A percentile compares a stretch with the other conserved stretches of the same genome.
phyloP scores from a whole-genome alignment of 2,797 vertebrate genomes.

The Selene dorsalis region DNA sequence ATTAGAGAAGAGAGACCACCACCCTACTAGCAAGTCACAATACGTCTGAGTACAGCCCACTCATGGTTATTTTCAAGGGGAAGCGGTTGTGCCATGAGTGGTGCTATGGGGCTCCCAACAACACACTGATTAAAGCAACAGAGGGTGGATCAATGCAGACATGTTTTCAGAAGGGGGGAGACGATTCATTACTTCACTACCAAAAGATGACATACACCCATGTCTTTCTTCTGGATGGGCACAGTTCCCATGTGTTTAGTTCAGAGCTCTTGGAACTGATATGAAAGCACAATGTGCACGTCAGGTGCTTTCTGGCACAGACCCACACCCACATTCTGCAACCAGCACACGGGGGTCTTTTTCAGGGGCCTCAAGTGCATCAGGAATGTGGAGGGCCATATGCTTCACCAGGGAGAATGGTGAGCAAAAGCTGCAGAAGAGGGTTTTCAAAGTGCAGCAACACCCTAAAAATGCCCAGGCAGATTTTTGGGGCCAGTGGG shows the following conservation, averaged over 20 bases:
- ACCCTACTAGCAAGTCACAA: too few species aligned
- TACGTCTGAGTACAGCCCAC: too few species aligned
- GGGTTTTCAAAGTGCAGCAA: neutral
- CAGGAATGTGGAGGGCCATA: neutral
- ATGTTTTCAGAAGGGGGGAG: neutral
- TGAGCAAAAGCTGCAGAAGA: neutral
- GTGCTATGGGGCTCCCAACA: too few species aligned
- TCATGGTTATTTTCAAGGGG: too few species aligned
- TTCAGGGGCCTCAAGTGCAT: neutral
- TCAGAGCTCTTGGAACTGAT: neutral
- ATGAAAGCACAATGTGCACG: neutral
- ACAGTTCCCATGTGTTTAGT: neutral
- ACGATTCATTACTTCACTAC: neutral
- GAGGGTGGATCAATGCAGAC: too few species aligned
- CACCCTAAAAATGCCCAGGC: too few species aligned
- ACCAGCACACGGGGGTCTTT: neutral
- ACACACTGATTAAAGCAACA: too few species aligned
- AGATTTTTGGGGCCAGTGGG: neutral
- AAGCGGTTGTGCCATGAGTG: too few species aligned
- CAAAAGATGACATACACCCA: neutral
- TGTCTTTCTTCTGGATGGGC: neutral
- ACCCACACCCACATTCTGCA: neutral
- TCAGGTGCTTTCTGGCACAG: neutral
- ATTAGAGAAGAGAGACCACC: too few species aligned
- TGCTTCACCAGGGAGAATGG: neutral